Conservation (phyloP, 2,797 vertebrate genomes). For the Hipposideros larvatus region DNA sequence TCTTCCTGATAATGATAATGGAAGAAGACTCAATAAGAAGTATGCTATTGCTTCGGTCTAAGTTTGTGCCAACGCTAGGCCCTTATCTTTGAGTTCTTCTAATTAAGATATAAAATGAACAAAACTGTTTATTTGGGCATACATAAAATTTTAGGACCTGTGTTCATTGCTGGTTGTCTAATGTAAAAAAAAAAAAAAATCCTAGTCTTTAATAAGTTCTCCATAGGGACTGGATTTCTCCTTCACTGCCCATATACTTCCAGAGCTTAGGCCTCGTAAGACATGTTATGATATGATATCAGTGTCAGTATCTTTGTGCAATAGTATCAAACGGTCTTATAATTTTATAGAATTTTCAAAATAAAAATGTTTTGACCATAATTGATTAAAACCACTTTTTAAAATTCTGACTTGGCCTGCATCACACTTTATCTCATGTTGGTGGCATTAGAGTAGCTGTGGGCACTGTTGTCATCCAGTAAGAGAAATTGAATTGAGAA, state of each 20-base stretch:
- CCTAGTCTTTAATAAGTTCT: neutral
- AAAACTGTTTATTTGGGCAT: neutral
- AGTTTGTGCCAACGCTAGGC: neutral
- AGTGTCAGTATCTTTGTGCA: neutral
- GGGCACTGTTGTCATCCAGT: neutral
- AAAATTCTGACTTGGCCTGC: neutral
- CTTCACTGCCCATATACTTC: neutral
- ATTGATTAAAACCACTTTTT: neutral
- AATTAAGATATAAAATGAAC: constrained; percentile 8
- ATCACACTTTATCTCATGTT: neutral
- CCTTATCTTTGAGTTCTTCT: neutral
- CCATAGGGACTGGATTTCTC: neutral
- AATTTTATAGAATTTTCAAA: neutral
- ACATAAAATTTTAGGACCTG: neutral
- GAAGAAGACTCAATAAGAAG: neutral
- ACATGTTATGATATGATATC: too few relatives aligned
- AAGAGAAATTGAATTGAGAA: neutral
- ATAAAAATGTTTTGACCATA: neutral
- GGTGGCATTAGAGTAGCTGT: neutral
- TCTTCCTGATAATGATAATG: neutral
- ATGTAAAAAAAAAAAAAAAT: neutral
- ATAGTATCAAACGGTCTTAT: neutral
- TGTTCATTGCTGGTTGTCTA: neutral
- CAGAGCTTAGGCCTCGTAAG: too few relatives aligned
- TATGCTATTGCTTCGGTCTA: neutral